Base-by-base conservation (phyloP, 1,140 invertebrate species). In the Ceratosolen solmsi region DNA sequence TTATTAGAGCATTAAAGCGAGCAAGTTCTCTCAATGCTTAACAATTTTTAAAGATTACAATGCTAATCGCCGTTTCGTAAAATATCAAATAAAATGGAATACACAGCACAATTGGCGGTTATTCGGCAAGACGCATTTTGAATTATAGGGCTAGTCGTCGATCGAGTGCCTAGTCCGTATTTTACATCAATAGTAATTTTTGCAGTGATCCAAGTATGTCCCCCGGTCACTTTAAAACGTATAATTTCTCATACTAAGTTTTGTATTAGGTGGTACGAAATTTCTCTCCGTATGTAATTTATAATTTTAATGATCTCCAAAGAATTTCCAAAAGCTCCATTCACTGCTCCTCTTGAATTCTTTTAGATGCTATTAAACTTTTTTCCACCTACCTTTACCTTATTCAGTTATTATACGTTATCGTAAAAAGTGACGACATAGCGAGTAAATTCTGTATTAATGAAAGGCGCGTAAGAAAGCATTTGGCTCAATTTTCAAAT, bases 181-280 rank as follows among this genome's bases (percentile, higher is more conserved):
- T 36, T 36, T 65, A 65, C 9, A 36, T 2, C 60, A 20, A 36
- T 36, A 65, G 13, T 36, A 36, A 65, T 65, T 65, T 36, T 36
- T 65, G 8, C 30, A 65, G 17, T 65, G 30, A 65, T 65, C 15
- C 60, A 36, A 65, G 17, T 65, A 65, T 20, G 30, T 65, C 1
- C 13, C 17, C 17, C 3, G 13, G 17, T 65, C 30, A 36, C 60
- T 27, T 36, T 36, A 36, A 63, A 63, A 17, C 2, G 11, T 65
- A 65, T 65, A 65, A 65, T 36, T 65, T 65, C 30, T 33, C 2
- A 65, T 65, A 65, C 13, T 65, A 36, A 33, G 58, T 33, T 63
- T 30, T 63, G 9, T 63, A 58, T 3, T 58, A 58, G 56, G 56
- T 27, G 22, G 9, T 33, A 63, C 58, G 30, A 63, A 63, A 30